A percentile compares a stretch with the other conserved stretches of the same genome.
Evolutionary conservation across 2,797 vertebrate species (phyloP).

Genomic region (Urosaurus nigricauda): DNA sequence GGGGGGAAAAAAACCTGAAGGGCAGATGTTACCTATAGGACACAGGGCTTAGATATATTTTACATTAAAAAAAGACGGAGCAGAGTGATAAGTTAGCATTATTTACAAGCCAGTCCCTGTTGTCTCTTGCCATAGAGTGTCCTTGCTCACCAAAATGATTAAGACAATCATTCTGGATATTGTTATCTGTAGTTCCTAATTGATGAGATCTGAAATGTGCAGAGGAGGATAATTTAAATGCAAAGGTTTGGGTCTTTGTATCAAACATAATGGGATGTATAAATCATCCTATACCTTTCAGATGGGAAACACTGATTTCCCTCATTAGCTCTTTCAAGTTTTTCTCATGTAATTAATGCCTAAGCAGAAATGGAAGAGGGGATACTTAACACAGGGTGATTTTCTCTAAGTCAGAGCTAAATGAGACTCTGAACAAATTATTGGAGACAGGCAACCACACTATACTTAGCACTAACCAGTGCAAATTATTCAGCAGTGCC

Average conservation of each 20-base stretch:
- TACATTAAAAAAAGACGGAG: not conserved
- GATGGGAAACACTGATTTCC: constrained; percentile 39
- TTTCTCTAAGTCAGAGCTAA: not conserved
- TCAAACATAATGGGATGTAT: constrained; percentile 55
- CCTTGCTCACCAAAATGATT: constrained; percentile 52
- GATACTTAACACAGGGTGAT: not conserved
- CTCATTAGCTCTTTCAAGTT: constrained; percentile 15
- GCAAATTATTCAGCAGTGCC: not conserved
- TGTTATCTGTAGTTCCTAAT: constrained; percentile 44
- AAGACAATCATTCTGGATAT: constrained; percentile 47
- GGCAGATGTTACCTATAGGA: not conserved
- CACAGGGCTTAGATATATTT: not conserved
- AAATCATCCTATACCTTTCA: constrained; percentile 52
- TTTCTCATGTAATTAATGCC: not conserved
- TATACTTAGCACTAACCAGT: not conserved
- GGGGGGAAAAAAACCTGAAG: not conserved
- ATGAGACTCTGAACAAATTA: not conserved
- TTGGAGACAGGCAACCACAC: fast-evolving
- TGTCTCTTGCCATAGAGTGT: constrained; percentile 43
- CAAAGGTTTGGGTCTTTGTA: constrained; percentile 50
- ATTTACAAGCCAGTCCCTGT: constrained; percentile 26
- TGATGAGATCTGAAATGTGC: constrained; percentile 43
- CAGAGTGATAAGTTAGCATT: not conserved
- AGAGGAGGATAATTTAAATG: constrained; percentile 63
- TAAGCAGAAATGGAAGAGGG: constrained; percentile 12